phyloP scores from a whole-genome alignment of 2,888 invertebrate genomes.

The Drosophila algonquin region DNA sequence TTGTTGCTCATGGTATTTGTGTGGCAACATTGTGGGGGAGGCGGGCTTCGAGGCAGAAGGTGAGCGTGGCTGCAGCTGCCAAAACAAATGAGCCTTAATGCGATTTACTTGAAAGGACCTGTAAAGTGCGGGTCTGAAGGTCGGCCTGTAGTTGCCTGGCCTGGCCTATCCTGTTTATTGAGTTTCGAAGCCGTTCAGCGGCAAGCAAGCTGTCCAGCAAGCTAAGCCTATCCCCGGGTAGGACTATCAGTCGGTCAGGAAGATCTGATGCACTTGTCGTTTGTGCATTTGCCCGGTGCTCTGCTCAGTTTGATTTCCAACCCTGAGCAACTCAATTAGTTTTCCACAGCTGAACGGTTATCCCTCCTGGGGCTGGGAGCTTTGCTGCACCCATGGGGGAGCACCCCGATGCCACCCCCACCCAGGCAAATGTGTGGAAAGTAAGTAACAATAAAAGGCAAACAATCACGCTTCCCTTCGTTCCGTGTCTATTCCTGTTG shows the following conservation, averaged over 20 bases:
- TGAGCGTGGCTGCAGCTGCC: conserved; percentile 71
- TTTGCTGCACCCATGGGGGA: not conserved
- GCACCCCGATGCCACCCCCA: too few relatives aligned
- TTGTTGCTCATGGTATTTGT: conserved; percentile 19
- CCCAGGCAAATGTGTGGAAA: too few relatives aligned
- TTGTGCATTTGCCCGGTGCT: conserved; percentile 10
- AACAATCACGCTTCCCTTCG: too few relatives aligned
- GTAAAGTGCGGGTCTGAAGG: conserved; percentile 53
- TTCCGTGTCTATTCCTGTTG: not conserved
- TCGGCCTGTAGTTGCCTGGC: not conserved
- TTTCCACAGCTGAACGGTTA: not conserved
- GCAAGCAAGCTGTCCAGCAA: conserved; percentile 51
- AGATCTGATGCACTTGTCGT: not conserved
- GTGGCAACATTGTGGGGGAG: conserved; percentile 15
- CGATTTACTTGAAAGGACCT: conserved; percentile 76
- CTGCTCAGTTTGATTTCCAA: not conserved
- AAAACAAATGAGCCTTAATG: conserved; percentile 82
- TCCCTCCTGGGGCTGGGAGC: not conserved
- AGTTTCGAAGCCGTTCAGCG: conserved; percentile 69
- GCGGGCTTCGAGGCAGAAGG: too few relatives aligned
- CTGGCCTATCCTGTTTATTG: conserved; percentile 2
- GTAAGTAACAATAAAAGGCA: too few relatives aligned
- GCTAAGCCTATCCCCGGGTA: too few relatives aligned
- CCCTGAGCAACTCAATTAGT: conserved; percentile 34
- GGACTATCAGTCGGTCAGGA: too few relatives aligned